Conservation (phyloP, 2,888 invertebrate species). For the Hemicrepidius hirtus region DNA sequence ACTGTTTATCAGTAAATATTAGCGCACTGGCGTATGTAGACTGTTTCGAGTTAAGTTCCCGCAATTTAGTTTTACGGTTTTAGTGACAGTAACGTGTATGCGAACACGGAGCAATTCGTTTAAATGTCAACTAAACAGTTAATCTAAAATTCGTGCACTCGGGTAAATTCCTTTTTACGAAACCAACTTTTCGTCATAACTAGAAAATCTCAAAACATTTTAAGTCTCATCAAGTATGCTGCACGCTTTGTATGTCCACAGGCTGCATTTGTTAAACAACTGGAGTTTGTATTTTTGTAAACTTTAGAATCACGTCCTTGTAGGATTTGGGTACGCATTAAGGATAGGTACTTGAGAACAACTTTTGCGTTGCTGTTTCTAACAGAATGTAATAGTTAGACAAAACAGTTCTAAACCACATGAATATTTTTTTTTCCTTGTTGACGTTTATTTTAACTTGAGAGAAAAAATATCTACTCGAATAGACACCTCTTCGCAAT, state of each 20-base stretch:
- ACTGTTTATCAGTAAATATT: conserved; percentile 11
- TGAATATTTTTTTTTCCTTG: too few species aligned
- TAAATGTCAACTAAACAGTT: conserved; percentile 13
- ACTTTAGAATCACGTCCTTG: too few species aligned
- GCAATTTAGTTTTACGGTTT: conserved; percentile 29
- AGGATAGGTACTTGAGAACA: too few species aligned
- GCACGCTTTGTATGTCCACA: not conserved
- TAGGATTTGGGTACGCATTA: too few species aligned
- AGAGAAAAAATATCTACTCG: too few species aligned
- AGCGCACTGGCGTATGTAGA: not conserved
- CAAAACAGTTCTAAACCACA: too few species aligned
- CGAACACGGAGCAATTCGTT: conserved; percentile 16
- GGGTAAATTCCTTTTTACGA: not conserved
- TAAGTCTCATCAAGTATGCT: not conserved
- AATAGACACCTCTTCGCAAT: too few species aligned
- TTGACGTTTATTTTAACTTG: too few species aligned
- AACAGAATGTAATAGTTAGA: too few species aligned
- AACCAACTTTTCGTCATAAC: not conserved
- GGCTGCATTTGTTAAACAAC: too few species aligned
- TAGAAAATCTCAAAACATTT: not conserved
- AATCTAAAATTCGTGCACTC: conserved; percentile 6
- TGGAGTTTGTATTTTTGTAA: too few species aligned
- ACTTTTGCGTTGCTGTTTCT: too few species aligned
- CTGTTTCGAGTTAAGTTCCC: conserved; percentile 14
- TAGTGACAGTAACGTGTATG: conserved; percentile 22